Percentiles rank a stretch among this genome's conserved stretches.
These are phyloP conservation scores for Ptyas mucosa DNA, from an alignment of 2,113 vertebrate genomes.

Conservation along the genomic window DNA sequence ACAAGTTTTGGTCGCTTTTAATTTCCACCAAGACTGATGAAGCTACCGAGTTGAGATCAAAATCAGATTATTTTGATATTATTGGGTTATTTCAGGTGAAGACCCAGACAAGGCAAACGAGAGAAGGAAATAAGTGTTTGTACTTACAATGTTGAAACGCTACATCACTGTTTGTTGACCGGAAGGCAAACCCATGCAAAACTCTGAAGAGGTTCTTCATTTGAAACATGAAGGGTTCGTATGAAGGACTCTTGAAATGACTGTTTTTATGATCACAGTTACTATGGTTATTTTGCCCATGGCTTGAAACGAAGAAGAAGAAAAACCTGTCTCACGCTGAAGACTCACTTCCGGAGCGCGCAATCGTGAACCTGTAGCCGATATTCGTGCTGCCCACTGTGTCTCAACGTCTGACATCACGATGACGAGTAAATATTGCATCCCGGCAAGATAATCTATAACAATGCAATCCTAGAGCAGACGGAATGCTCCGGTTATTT, in stretches of 20 bases:
- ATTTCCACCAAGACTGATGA: constrained; percentile 42
- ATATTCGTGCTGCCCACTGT: constrained; percentile 28
- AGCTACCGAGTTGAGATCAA: constrained; percentile 29
- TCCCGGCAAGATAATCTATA: not conserved
- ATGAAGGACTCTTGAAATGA: not conserved
- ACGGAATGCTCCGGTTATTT: constrained; percentile 34
- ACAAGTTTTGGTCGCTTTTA: constrained; percentile 42
- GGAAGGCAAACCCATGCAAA: too few species aligned
- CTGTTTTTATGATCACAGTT: not conserved
- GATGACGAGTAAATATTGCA: constrained; percentile 33
- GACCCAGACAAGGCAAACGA: too few species aligned
- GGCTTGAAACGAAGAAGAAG: not conserved
- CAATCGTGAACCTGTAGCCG: constrained; percentile 32
- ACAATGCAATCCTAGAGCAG: constrained; percentile 48
- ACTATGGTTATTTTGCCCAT: not conserved
- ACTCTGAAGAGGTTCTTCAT: too few species aligned
- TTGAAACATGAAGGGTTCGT: too few species aligned
- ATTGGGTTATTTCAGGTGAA: too few species aligned
- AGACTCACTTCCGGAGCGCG: constrained; percentile 10
- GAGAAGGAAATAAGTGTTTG: too few species aligned
- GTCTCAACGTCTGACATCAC: constrained; percentile 43
- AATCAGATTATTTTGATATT: constrained; percentile 28
- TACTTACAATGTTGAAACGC: too few species aligned
- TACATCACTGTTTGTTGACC: too few species aligned
- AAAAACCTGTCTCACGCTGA: constrained; percentile 14